Evolutionary conservation across 2,797 vertebrate species (phyloP), one percentile per base, ranked within the genome.

Genomic region (Mallotus villosus): DNA sequence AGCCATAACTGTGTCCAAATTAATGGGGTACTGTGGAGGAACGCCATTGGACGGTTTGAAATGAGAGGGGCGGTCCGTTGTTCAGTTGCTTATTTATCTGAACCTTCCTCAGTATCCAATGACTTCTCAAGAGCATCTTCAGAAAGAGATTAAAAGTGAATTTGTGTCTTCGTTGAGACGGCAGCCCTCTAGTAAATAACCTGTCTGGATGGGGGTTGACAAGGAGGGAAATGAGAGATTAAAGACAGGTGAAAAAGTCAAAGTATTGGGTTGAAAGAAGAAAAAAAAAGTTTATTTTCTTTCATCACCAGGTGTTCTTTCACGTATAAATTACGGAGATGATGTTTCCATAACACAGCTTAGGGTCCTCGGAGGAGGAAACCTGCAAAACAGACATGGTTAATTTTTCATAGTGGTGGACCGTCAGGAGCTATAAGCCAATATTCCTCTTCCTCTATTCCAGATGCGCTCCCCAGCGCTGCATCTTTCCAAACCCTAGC

Each of bases 1-100:
- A 96, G 95, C 95, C 95, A 91, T 96, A 96, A 97, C 96, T 95
- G 94, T 98, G 95, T 98, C 96, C 95, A 97, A 96, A 97, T 96
- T 96, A 98, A 97, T 95, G 95, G 93, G 93, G 83, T 82, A 87
- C 88, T 83, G 88, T 90, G 84, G 89, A 91, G 89, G 85, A 85
- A 88, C 89, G 90, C 88, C 87, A 87, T 91, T 89, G 89, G 91
- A 83, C 84, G 83, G 86, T 67, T 85, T 83, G 82, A 70, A 90
- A 90, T 86, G 84, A 92, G 86, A 90, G 85, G 90, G 90, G 89
- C 83, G 84, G 90, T 90, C 90, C 85, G 89, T 92, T 88, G 88
- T 91, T 90, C 1, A 3, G 41, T 87, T 82, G 88, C 76, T 81
- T 89, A 21, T 79, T 79, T 74, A 86, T 92, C 85, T 82, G 79